Base-by-base conservation (phyloP, 2,888 invertebrate genomes). In the Tanaodytes sp. region DNA sequence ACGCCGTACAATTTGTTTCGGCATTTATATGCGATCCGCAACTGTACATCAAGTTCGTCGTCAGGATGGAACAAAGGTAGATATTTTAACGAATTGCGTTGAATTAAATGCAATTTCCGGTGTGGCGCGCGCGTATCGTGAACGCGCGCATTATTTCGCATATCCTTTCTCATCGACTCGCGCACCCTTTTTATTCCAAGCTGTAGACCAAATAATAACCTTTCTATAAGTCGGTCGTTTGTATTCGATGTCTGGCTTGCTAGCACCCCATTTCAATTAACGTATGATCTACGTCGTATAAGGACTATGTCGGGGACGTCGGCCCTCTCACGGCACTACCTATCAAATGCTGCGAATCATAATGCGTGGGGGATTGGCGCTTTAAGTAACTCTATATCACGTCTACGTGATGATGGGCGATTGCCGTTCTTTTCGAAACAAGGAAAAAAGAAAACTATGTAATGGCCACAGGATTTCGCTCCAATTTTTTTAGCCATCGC, bases 211-310 rank as follows among this genome's bases (percentile, higher is more conserved):
- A 84, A 84, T 84, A 84, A 84, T 84, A 84, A 83, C 81, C 79
- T 83, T 83, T 83, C 83, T 84, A 83, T 84, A 84, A 84, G 81
- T 83, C 79, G 83, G 82, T 84, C 84, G 83, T 84, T 84, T 84
- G 84, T 84, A 84, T 84, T 84, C 84, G 83, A 80, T 77, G 78
- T 79, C 79, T 77, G 74, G 75, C 82, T 78, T 76, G 67, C 75
- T 65, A 78, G 79, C 82, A 78, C 84, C 83, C 84, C 79, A 84
- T 84, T 84, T 84, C 84, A 84, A 84, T 84, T 84, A 84, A 84
- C 84, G 84, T 82, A 84, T 84, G 84, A 84, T 84, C 83, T 84
- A 84, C 83, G 84, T 81, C 80, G 80, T 78, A 81, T 77, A 78
- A 80, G 81, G 79, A 79, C 74, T 76, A 64, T n/a, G 63, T 27